Evolutionary conservation across 2,113 vertebrate genomes (phyloP), one percentile per base, ranked within the genome.

Genomic region (Gnathonemus echidnorhynchus): DNA sequence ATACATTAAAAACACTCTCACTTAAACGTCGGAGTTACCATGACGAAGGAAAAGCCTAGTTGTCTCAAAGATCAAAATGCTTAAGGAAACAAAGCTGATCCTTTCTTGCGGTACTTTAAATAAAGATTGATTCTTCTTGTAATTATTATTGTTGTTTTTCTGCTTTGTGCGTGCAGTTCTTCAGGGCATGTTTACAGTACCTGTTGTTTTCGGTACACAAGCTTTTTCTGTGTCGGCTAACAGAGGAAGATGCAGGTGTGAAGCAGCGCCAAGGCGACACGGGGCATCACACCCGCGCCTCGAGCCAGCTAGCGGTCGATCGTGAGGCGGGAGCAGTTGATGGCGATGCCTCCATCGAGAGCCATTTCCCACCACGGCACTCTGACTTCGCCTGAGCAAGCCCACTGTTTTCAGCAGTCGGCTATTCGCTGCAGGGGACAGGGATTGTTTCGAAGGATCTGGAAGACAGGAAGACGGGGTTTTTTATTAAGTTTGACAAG

Each of bases 401-500:
- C 13, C 88, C 42, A 70, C 15, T 2, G 62, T 91, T 46, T 86
- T 70, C 21, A 45, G 48, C 42, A 52, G 56, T 11, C 70, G 42
- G 88, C 17, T 84, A 17, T 89, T 88, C 6, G 88, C 90, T 77
- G 10, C 80, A 27, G 89, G 90, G 88, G 90, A 89, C 90, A 91
- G 46, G 39, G 56, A 89, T 91, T 89, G 90, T 89, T 89, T 87
- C 27, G 85, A 13, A 80, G 46, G 27, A 85, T 91, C 48, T 89
- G 66, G 88, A 89, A 90, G 88, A 52, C 87, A 77, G 46, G 90
- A 90, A 90, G 88, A 58, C 50, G 56, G 58, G 24, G 66, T 80
- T 77, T 88, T 52, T 88, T 91, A 91, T 91, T 88, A 91, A 86
- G 86, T 66, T 83, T 91, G 89, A 90, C 90, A 92, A 88, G 90